A percentile compares a stretch with the other conserved stretches of the same genome.
Evolutionary conservation across 2,113 vertebrate species (phyloP).

Genomic region (Pheucticus melanocephalus): DNA sequence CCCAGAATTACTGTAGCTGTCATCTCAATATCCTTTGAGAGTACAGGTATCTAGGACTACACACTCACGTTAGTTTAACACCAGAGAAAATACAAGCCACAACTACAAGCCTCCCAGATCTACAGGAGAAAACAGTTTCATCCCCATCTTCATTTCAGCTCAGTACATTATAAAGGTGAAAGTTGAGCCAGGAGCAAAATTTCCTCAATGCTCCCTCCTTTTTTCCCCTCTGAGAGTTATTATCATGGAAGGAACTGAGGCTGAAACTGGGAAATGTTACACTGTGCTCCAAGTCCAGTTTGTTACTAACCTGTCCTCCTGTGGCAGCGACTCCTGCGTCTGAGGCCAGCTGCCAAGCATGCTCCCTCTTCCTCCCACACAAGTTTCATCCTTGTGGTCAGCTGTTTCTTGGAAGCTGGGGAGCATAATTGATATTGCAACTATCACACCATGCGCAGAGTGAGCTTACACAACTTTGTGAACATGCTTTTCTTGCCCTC

Average conservation of each 20-base stretch:
- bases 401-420: slow-evolving; percentile 48
- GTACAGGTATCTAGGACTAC: background rate
- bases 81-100: background rate
- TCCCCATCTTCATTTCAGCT: background rate
- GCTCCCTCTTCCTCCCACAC: slow-evolving; percentile 39
- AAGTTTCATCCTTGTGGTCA: slow-evolving; percentile 48
- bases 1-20: background rate
- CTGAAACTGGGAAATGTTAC: background rate
- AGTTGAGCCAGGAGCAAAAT: background rate
- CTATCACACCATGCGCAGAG: background rate
- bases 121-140: background rate
- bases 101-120: background rate
- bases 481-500: slow-evolving; percentile 52
- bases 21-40: background rate
- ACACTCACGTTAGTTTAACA: background rate
- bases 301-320: slow-evolving; percentile 49
- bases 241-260: background rate
- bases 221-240: background rate
- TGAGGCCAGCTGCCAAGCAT: slow-evolving; percentile 26
- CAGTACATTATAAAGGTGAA: background rate
- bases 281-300: background rate
- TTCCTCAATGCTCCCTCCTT: background rate
- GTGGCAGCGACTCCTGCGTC: background rate
- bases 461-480: slow-evolving; percentile 39
- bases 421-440: slow-evolving; percentile 46